These are phyloP conservation scores for Lemur catta DNA, from an alignment of 2,797 vertebrate species.

Conservation along the genomic window DNA sequence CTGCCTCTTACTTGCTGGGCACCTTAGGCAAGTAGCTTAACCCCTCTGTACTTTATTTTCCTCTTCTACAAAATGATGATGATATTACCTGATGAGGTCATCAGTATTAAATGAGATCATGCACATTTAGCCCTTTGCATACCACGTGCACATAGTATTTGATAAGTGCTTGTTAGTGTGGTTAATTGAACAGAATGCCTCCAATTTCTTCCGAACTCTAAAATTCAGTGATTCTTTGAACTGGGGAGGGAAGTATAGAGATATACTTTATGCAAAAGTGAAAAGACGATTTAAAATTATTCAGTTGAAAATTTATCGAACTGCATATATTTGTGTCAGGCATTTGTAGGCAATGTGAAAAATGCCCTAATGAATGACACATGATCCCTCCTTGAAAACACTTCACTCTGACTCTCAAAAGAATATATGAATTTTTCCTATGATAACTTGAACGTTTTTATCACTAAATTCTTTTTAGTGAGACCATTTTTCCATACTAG, in stretches of 20 bases:
- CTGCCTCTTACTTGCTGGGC: background rate
- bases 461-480: background rate
- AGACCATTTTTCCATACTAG: background rate
- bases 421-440: background rate
- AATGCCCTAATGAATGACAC: background rate
- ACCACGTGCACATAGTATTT: background rate
- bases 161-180: background rate
- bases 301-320: background rate
- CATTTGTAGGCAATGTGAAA: background rate
- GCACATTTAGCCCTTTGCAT: background rate
- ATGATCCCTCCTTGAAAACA: background rate
- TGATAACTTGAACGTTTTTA: background rate
- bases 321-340: background rate
- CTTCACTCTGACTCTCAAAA: background rate
- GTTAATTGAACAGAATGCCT: background rate
- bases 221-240: slow-evolving; percentile 18
- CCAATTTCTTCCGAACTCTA: background rate
- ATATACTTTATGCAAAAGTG: background rate
- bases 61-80: background rate
- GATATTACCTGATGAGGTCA: background rate
- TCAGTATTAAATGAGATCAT: background rate
- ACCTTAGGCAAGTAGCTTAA: background rate
- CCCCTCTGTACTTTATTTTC: background rate
- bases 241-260: background rate
- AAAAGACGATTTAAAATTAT: background rate